phyloP scores from a whole-genome alignment of 2,888 invertebrate genomes.

The Dione juno region DNA sequence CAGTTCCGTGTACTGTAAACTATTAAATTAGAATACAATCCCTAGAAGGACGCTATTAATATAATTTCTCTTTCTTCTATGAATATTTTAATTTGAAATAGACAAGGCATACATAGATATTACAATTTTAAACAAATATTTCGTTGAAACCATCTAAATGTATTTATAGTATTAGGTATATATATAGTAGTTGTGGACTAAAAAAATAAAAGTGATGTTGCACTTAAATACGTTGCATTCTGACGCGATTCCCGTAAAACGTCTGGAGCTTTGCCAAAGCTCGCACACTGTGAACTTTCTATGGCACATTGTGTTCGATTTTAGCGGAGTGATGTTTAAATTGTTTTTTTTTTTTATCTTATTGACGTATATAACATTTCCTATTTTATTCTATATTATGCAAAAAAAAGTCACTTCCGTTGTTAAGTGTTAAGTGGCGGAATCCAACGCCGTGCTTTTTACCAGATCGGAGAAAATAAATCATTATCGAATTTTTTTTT shows the following conservation, averaged over 20 bases:
- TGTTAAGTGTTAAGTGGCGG: too few relatives aligned
- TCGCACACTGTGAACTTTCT: slow-evolving; percentile 9
- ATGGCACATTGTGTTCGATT: slow-evolving; percentile 10
- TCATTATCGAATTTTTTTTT: too few relatives aligned
- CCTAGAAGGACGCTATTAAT: not conserved
- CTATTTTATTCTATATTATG: too few relatives aligned
- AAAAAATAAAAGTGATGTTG: slow-evolving; percentile 20
- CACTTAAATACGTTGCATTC: slow-evolving; percentile 26
- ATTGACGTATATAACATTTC: too few relatives aligned
- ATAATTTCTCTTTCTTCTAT: not conserved
- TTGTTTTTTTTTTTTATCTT: not conserved
- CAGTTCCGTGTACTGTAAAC: not conserved
- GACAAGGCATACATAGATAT: too few relatives aligned
- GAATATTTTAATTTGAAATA: too few relatives aligned
- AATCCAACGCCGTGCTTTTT: too few relatives aligned
- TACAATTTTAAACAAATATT: too few relatives aligned
- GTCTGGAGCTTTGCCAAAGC: slow-evolving; percentile 21
- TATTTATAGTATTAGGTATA: not conserved
- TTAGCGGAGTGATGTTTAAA: slow-evolving; percentile 7
- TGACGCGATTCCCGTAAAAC: slow-evolving; percentile 18
- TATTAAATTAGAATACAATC: not conserved
- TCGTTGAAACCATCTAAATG: too few relatives aligned
- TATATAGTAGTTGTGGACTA: not conserved
- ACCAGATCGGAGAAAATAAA: too few relatives aligned
- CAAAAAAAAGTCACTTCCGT: too few relatives aligned